A percentile compares a stretch with the other conserved stretches of the same genome.
Conservation (phyloP, 2,888 invertebrate species). For the Cyaniris semiargus region DNA sequence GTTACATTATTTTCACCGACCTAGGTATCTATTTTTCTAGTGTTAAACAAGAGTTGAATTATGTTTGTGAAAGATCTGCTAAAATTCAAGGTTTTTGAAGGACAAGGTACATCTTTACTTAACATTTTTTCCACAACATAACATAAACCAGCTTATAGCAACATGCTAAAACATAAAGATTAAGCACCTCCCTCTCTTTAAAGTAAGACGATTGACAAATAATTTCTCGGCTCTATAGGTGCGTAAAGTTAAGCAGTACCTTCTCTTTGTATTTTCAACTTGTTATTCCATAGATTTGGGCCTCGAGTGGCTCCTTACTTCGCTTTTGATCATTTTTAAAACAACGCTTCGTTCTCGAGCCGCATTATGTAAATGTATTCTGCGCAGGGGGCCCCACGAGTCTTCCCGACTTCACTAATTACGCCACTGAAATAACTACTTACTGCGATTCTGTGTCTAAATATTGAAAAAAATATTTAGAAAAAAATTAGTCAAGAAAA, state of each 20-base stretch:
- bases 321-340: constrained; percentile 18
- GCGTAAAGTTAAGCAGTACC: background rate
- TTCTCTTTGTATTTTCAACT: background rate
- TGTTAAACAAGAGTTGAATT: no score
- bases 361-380: constrained; percentile 3
- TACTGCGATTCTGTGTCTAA: background rate
- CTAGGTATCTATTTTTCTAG: no score
- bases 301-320: constrained; percentile 1
- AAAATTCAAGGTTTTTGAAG: no score
- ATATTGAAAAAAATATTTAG: background rate
- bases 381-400: background rate
- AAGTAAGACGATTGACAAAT: no score
- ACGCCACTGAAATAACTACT: constrained; percentile 1
- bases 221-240: background rate
- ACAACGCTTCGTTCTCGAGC: background rate
- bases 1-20: no score
- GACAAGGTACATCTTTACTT: no score
- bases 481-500: background rate
- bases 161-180: no score
- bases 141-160: no score
- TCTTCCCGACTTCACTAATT: constrained; percentile 11
- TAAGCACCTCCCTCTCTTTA: no score
- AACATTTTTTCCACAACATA: no score
- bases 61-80: no score
- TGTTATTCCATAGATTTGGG: constrained; percentile 15